Base-by-base conservation (phyloP, 2,113 vertebrate species). In the Gnathonemus echidnorhynchus region DNA sequence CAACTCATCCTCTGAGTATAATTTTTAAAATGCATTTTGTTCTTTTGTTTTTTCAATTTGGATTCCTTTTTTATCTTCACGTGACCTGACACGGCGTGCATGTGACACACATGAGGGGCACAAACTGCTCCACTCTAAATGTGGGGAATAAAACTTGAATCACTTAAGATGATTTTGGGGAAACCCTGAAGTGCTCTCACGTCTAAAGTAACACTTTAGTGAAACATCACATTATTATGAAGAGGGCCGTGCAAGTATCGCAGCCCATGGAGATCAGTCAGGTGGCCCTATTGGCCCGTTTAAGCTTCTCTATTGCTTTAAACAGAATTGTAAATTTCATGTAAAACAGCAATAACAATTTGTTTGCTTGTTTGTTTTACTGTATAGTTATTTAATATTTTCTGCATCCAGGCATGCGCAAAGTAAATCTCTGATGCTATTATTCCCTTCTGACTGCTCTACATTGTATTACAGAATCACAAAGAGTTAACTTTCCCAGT, bases 401-500 rank as follows among this genome's bases (percentile, higher is more conserved):
- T 31, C 70, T 77, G 31, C 15, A 6, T 77, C 5, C 13, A 15
- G 31, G 31, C 13, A 15, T 39, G 31, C 1, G 4, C 27, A 35
- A 17, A 77, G 31, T 77, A 39, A 77, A 39, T 31, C 13, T 39
- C 17, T 19, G 1, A 77, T 4, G 62, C 62, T 77, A 19, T 39
- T 77, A 35, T 35, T 77, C 13, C 15, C 15, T 77, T 1, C 35
- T 31, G 31, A 15, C 5, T 77, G 70, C 13, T 77, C 8, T n/a
- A 91, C 92, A 88, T 91, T 92, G 85, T 52, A 87, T 92, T 58
- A 35, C 1, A 45, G 53, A 50, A 86, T 53, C 90, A 85, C 42
- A 66, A 88, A 74, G 46, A 39, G 45, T 74, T 19, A 27, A 39
- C 39, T 11, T 42, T 48, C 11, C 42, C 21, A 7, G 24, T 46